phyloP scores from a whole-genome alignment of 2,113 vertebrate genomes.

The Andinoacara biseriatus region DNA sequence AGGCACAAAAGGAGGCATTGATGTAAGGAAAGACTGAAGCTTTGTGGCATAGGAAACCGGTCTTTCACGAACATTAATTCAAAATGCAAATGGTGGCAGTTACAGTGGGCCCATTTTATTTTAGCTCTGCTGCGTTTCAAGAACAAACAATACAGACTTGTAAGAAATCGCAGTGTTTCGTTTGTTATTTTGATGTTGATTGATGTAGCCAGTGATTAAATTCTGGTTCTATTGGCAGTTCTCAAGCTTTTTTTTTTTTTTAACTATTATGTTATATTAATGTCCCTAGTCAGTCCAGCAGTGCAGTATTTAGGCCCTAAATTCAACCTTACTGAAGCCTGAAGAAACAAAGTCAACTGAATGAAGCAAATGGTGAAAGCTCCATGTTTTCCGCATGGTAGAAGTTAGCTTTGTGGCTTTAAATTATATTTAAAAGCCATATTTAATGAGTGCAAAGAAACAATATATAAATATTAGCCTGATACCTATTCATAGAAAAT shows the following conservation, averaged over 20 bases:
- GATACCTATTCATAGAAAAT: constrained; percentile 31
- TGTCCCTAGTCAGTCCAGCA: background rate
- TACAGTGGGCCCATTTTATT: constrained; percentile 35
- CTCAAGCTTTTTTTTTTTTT: background rate
- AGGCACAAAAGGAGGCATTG: constrained; percentile 75
- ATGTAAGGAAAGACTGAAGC: constrained; percentile 70
- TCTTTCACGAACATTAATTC: constrained; percentile 53
- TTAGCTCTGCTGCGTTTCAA: background rate
- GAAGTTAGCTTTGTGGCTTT: background rate
- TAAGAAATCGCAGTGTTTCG: background rate
- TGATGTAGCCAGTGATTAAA: background rate
- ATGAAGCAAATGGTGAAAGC: background rate
- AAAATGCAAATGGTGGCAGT: constrained; percentile 61
- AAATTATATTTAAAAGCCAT: background rate
- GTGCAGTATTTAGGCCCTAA: background rate
- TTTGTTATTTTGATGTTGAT: background rate
- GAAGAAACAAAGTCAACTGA: background rate
- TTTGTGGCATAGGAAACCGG: constrained; percentile 57
- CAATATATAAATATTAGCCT: constrained; percentile 25
- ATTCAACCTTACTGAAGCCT: background rate
- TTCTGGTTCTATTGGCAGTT: background rate
- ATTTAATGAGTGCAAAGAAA: background rate
- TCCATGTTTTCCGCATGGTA: background rate
- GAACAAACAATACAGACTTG: background rate
- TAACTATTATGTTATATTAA: background rate